A percentile compares a stretch with the other conserved stretches of the same genome.
These are phyloP conservation scores for Oryzias dopingdopingensis DNA, from an alignment of 2,797 vertebrate genomes.

Conservation along the genomic window DNA sequence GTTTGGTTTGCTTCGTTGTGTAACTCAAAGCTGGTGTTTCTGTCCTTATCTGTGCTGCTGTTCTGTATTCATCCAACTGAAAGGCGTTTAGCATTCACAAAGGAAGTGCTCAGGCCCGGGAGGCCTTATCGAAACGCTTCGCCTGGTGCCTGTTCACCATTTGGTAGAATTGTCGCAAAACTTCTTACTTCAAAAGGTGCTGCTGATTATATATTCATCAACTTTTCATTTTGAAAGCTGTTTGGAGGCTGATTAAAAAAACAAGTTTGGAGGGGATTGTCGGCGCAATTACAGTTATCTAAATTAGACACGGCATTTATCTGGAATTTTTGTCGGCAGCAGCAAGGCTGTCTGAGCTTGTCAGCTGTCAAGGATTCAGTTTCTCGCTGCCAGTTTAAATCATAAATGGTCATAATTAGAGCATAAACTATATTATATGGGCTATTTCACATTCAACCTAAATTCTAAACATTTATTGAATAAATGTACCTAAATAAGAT, in stretches of 20 bases:
- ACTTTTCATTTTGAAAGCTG: constrained; percentile 36
- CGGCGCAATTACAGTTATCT: constrained; percentile 50
- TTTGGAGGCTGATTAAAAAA: constrained; percentile 38
- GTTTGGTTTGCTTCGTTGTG: constrained; percentile 49
- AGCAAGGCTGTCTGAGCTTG: constrained; percentile 11
- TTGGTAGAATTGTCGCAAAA: constrained; percentile 37
- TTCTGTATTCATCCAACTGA: constrained; percentile 31
- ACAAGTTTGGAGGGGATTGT: constrained; percentile 7
- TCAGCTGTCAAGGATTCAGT: constrained; percentile 5
- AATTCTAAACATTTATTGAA: too few species aligned
- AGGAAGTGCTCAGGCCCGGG: constrained; percentile 20
- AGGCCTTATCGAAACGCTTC: constrained; percentile 30
- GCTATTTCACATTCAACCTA: too few species aligned
- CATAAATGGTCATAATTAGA: too few species aligned
- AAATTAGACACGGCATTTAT: constrained; percentile 26
- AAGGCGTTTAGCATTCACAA: constrained; percentile 37
- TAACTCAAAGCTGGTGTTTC: constrained; percentile 35
- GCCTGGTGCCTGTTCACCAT: constrained; percentile 16
- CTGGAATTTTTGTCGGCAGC: constrained; percentile 27
- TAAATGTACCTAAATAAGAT: too few species aligned
- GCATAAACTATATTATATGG: too few species aligned
- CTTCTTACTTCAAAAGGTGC: constrained; percentile 47
- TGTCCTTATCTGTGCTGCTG: not conserved
- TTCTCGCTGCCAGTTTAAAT: not conserved
- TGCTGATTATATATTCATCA: constrained; percentile 10